Conservation (phyloP, 2,888 invertebrate species). For the Chydorus sphaericus region DNA sequence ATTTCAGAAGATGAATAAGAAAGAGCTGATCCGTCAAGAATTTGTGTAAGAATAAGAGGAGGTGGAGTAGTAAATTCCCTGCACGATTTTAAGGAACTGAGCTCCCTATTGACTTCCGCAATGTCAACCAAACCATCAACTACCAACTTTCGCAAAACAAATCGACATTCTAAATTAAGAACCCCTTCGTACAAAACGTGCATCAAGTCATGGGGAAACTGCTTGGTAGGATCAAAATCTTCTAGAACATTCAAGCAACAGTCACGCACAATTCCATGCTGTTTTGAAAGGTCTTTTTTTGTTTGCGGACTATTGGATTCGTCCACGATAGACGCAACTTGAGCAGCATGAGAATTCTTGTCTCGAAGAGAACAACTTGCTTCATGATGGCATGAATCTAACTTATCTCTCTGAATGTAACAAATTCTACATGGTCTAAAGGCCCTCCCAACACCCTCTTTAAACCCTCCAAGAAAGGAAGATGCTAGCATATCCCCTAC, state of each 20-base stretch:
- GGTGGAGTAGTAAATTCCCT: not conserved
- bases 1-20: not conserved
- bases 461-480: not conserved
- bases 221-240: not conserved
- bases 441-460: not conserved
- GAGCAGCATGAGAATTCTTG: not conserved
- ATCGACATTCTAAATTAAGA: conserved; percentile 1
- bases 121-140: not conserved
- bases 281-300: not conserved
- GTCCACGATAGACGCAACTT: not conserved
- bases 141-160: not conserved
- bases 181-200: not conserved
- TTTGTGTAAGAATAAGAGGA: not conserved
- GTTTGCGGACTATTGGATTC: not conserved
- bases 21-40: not conserved
- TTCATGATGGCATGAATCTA: not conserved
- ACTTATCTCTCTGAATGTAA: not conserved
- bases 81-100: not conserved
- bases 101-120: not conserved
- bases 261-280: not conserved
- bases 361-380: not conserved
- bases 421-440: not conserved
- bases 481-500: not conserved
- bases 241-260: not conserved
- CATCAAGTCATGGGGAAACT: not conserved